Base-by-base conservation (phyloP, 2,113 vertebrate genomes). In the Gasterosteus nipponicus region DNA sequence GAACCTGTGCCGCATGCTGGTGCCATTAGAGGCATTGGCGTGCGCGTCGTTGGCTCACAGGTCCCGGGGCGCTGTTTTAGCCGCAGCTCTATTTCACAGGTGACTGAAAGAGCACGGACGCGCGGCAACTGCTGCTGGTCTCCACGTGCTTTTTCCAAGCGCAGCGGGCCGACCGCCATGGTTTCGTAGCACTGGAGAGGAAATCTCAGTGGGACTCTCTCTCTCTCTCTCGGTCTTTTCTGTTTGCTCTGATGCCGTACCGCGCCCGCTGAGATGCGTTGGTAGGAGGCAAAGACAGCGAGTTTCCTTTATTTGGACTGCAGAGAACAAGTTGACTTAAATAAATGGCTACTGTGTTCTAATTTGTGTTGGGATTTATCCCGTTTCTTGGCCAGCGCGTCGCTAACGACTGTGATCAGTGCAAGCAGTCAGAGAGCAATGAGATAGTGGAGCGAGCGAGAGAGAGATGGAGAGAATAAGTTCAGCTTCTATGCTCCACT, bases 301-400 rank as follows among this genome's bases (percentile, higher is more conserved):
- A 29, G 41, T 81, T 85, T 81, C 69, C 79, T 89, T 89, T 90
- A 77, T 88, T 84, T 66, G 69, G 29, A 74, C 69, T 71, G 56
- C 71, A 38, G 67, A 78, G 78, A 77, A 83, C 39, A 63, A 51
- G 54, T 84, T 87, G 77, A 80, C 82, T 85, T 76, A 89, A 91
- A 89, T 87, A 90, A 90, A 89, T 80, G 75, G 82, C 75, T 73
- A 79, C 73, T 76, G 69, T 90, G 84, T 83, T 87, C 60, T 86
- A 82, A 91, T 92, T 89, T 91, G 87, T 82, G 80, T 74, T 63
- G 77, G 86, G 88, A 89, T 87, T 88, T 81, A 86, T 84, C 56
- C 85, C 53, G 76, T 64, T 78, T 85, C 84, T 83, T 66, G 68
- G 63, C 73, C 71, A 58, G 60, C 39, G 80, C 87, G 77, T 68